A percentile compares a stretch with the other conserved stretches of the same genome.
Evolutionary conservation across 2,888 invertebrate genomes (phyloP).

Genomic region (Seira sanloemensis): DNA sequence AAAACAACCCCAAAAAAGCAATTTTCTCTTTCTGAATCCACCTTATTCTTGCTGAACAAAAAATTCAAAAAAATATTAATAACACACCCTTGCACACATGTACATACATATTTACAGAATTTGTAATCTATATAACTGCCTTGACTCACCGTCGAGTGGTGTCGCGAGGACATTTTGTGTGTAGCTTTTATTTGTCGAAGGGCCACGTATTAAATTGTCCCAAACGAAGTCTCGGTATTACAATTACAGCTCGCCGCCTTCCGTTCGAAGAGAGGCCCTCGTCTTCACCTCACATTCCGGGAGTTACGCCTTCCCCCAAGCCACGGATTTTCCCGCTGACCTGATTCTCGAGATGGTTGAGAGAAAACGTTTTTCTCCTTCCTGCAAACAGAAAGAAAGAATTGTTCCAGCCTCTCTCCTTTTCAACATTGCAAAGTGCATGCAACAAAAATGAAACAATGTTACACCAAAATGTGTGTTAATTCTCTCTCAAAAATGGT

Average conservation of each 20-base stretch:
- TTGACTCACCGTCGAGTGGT: not conserved
- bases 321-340: not conserved
- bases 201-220: not conserved
- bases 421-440: not conserved
- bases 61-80: too few species aligned
- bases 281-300: not conserved
- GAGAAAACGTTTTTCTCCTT: not conserved
- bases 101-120: too few species aligned
- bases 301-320: not conserved
- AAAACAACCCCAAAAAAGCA: too few species aligned
- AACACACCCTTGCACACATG: too few species aligned
- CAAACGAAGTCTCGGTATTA: too few species aligned
- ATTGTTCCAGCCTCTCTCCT: constrained; percentile 56
- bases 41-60: too few species aligned
- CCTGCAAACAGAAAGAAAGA: constrained; percentile 32
- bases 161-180: not conserved
- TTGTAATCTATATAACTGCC: too few species aligned
- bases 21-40: too few species aligned
- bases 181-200: not conserved
- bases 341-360: not conserved
- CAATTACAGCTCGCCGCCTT: not conserved
- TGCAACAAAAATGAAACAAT: not conserved
- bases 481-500: too few species aligned
- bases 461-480: too few species aligned
- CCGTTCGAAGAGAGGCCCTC: not conserved